Base-by-base conservation (phyloP, 1,140 invertebrate genomes). In the Heterodera schachtii region DNA sequence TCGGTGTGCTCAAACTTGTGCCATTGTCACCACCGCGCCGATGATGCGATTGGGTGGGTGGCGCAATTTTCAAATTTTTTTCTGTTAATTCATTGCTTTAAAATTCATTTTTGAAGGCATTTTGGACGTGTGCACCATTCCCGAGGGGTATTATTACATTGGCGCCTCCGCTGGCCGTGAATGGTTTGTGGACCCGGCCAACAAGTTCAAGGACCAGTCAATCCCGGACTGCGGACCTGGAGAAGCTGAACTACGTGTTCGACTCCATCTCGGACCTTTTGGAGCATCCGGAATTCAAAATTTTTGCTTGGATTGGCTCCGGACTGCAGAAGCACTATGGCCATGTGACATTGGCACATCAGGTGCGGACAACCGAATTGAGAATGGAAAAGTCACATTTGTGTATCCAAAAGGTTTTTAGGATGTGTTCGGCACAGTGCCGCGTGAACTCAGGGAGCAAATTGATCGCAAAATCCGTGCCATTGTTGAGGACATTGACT, bases 1-100 rank as follows among this genome's bases (percentile, higher is more conserved):
- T 21, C 87, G 88, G n/a, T 89, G 88, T 79, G 89, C 88, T n/a
- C 88, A 89, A 74, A 88, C 86, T 4, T 90, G 89, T 75, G 90
- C 87, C 5, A 89, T 89, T 73, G 75, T 89, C 16, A 90, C 89
- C 1, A 90, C 88, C 19, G 89, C 89, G 19, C 89, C 89, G 16
- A 66, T 89, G 73, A 88, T 89, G 82, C 80, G 86, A 75, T 86
- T 89, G 44, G 86, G 86, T 78, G 66, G n/a, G n/a, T n/a, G n/a
- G n/a, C 82, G 43, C 64, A 71, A 43, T 78, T 41, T 21, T 16
- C 70, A 49, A 69, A 69, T 69, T 69, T n/a, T n/a, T 69, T 41
- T 41, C 6, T 69, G n/a, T n/a, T n/a, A n/a, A n/a, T n/a, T n/a
- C n/a, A n/a, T n/a, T n/a, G n/a, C n/a, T n/a, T n/a, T n/a, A n/a